Evolutionary conservation across 2,113 vertebrate genomes (phyloP), one percentile per base, ranked within the genome.

Genomic region (Arenaria interpres): DNA sequence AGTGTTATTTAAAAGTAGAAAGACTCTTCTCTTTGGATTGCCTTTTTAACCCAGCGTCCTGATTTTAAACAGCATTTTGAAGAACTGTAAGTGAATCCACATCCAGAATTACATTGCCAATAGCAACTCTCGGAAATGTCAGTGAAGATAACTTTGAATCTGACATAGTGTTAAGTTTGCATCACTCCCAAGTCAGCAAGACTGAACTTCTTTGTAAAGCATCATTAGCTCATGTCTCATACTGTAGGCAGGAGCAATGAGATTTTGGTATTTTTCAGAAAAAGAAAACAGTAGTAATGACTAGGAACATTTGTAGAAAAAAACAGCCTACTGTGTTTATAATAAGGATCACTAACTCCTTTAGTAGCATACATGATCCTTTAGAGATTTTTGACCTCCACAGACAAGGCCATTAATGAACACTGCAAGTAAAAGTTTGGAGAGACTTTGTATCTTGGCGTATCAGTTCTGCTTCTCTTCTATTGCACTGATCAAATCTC

Each of bases 111-210:
- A 79, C 71, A 93, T 62, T 85, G 84, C 90, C 93, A 92, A 59
- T 24, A 79, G 87, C 71, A 82, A 28, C 18, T 89, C 74, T 87
- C 6, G 1, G 74, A 92, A 95, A 95, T 82, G 74, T 85, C 91
- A 95, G 80, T 69, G 88, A 87, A 96, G 45, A 92, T 95, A 90
- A 85, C 68, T 96, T 90, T 46, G 50, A 90, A 90, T 89, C 45
- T 95, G 93, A 90, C 85, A 91, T 67, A 83, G 24, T 95, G 66
- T 76, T 94, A 94, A 91, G 62, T 95, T 89, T 85, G 71, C 66
- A 95, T 85, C 77, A 73, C 80, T 95, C 84, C 67, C 5, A 6
- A 85, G 85, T 89, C 94, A 95, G 74, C 1, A 2, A 95, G 80
- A 91, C 59, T 88, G 77, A 91, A 76, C 54, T 92, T 78, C 56